phyloP scores from a whole-genome alignment of 2,888 invertebrate species.

The Helleia helle region DNA sequence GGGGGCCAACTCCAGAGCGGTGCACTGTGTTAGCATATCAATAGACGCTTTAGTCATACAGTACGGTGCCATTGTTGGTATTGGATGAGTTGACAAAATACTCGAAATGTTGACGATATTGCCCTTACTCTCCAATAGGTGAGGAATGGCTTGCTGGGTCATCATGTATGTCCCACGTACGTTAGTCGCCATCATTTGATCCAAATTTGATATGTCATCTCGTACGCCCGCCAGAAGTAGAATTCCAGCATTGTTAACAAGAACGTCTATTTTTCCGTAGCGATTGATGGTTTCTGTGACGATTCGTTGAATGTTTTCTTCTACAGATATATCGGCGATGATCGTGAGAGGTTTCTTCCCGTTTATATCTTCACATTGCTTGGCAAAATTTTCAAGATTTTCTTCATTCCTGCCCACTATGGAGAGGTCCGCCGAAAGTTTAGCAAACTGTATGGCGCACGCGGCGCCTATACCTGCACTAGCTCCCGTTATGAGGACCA shows the following conservation, averaged over 20 bases:
- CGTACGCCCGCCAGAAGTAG: slow-evolving; percentile 28
- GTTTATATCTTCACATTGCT: slow-evolving; percentile 34
- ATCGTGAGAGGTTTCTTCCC: slow-evolving; percentile 37
- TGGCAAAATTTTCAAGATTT: slow-evolving; percentile 37
- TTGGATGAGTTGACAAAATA: slow-evolving; percentile 35
- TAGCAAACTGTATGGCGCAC: slow-evolving; percentile 43
- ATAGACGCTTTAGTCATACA: slow-evolving; percentile 55
- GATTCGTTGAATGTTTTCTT: slow-evolving; percentile 38
- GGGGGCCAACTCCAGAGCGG: slow-evolving; percentile 40
- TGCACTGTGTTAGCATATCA: slow-evolving; percentile 51
- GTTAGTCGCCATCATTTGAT: slow-evolving; percentile 44
- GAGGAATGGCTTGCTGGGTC: slow-evolving; percentile 36
- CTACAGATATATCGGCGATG: slow-evolving; percentile 41
- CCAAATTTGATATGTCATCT: slow-evolving; percentile 35
- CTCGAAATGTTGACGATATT: slow-evolving; percentile 52
- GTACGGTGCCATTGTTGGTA: slow-evolving; percentile 39
- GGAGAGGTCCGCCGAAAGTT: slow-evolving; percentile 36
- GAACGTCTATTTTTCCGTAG: slow-evolving; percentile 39
- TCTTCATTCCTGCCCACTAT: slow-evolving; percentile 44
- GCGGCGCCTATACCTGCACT: slow-evolving; percentile 56
- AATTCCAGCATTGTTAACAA: slow-evolving; percentile 52
- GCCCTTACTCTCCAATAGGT: slow-evolving; percentile 40
- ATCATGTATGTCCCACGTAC: slow-evolving; percentile 43
- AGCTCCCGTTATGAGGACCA: slow-evolving; percentile 52
- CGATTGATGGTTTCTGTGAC: slow-evolving; percentile 35